Evolutionary conservation across 2,888 invertebrate species (phyloP).

Genomic region (Drosophila neotestacea): DNA sequence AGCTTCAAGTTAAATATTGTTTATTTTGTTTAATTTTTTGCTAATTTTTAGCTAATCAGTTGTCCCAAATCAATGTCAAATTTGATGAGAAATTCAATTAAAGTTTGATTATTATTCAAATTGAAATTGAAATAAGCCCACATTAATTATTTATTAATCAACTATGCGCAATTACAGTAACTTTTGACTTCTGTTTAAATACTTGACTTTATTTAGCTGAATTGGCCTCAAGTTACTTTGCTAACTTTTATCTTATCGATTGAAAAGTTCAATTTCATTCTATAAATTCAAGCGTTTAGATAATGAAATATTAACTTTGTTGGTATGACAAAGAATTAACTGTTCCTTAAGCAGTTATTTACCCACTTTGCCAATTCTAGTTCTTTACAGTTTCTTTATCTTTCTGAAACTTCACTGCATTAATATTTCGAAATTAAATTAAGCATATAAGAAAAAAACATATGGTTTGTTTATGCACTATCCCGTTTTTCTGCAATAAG

Average conservation of each 20-base stretch:
- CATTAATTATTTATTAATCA: slow-evolving; percentile 18
- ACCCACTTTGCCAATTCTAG: too few species aligned
- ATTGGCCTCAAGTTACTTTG: slow-evolving; percentile 5
- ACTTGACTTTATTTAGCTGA: slow-evolving; percentile 9
- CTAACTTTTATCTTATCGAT: not conserved
- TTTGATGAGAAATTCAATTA: slow-evolving; percentile 22
- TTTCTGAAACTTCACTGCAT: too few species aligned
- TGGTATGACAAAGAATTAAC: too few species aligned
- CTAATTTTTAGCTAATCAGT: not conserved
- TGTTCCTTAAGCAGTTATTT: too few species aligned
- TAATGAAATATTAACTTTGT: too few species aligned
- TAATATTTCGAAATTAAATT: too few species aligned
- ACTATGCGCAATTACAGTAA: not conserved
- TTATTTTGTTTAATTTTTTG: not conserved
- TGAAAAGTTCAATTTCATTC: too few species aligned
- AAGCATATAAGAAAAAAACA: too few species aligned
- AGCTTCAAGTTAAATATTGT: not conserved
- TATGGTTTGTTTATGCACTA: too few species aligned
- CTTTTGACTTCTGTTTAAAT: not conserved
- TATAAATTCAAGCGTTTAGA: too few species aligned
- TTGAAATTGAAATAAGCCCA: not conserved
- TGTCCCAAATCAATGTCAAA: slow-evolving; percentile 20
- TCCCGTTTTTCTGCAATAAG: too few species aligned
- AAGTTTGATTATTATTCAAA: slow-evolving; percentile 19
- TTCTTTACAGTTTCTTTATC: too few species aligned